Evolutionary conservation across 2,888 invertebrate species (phyloP).

Genomic region (Yponomeuta plumbellus): DNA sequence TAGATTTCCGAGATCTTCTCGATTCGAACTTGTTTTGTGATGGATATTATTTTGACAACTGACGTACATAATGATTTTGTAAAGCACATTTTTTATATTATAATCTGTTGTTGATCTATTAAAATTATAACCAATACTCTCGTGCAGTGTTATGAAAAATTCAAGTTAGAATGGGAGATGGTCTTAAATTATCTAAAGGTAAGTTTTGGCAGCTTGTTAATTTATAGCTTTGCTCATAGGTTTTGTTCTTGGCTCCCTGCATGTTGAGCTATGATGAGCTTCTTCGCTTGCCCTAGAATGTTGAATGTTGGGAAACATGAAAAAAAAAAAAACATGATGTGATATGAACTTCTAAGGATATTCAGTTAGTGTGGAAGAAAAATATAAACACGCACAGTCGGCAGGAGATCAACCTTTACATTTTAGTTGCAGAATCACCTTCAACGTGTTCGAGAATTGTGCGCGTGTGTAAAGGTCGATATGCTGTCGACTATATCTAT

Average conservation of each 20-base stretch:
- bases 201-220: constrained; percentile 20
- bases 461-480: too few species aligned
- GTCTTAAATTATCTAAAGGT: constrained; percentile 59
- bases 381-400: too few species aligned
- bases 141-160: constrained; percentile 60
- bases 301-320: too few species aligned
- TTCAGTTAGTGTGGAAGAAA: too few species aligned
- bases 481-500: too few species aligned
- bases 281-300: not conserved
- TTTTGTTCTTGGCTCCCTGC: not conserved
- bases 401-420: too few species aligned
- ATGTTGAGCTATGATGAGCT: not conserved
- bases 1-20: constrained; percentile 48
- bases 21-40: constrained; percentile 51
- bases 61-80: constrained; percentile 72
- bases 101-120: constrained; percentile 39
- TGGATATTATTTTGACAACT: constrained; percentile 60
- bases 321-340: too few species aligned
- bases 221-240: not conserved
- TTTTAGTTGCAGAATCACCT: too few species aligned
- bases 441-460: too few species aligned
- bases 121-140: constrained; percentile 43
- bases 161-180: constrained; percentile 66
- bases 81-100: constrained; percentile 56
- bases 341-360: too few species aligned